A percentile compares a stretch with the other conserved stretches of the same genome.
These are phyloP conservation scores for Vulpes lagopus DNA, from an alignment of 2,113 vertebrate species.

Conservation along the genomic window DNA sequence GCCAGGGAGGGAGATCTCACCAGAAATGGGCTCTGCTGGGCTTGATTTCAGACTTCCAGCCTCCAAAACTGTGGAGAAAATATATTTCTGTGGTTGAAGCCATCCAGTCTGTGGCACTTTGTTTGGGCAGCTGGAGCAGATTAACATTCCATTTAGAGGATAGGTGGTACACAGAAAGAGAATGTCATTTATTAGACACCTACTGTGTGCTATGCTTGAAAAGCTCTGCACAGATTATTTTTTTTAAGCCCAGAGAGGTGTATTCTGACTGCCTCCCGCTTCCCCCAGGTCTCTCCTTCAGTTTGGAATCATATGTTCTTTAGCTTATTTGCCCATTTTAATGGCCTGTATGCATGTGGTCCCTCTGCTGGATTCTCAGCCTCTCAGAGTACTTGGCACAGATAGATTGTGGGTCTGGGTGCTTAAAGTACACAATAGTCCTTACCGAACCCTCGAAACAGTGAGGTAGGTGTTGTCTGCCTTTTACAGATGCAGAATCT, in stretches of 20 bases:
- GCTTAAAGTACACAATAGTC: fast-evolving
- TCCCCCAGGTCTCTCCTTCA: not conserved
- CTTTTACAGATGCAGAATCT: not conserved
- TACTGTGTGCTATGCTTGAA: no score
- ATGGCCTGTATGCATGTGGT: not conserved
- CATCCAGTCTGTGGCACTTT: no score
- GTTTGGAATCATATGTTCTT: not conserved
- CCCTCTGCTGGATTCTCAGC: no score
- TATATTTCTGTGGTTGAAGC: not conserved
- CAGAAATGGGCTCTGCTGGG: not conserved
- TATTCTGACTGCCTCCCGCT: no score
- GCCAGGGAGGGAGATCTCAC: not conserved
- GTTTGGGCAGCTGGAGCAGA: not conserved
- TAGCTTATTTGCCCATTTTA: not conserved
- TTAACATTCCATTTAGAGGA: not conserved
- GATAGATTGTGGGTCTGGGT: not conserved
- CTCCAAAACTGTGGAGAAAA: not conserved
- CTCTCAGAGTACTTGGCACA: no score
- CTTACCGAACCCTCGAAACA: not conserved
- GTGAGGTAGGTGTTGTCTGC: not conserved
- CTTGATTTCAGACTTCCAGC: not conserved
- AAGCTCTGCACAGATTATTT: not conserved
- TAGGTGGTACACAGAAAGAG: not conserved
- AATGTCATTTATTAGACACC: fast-evolving
- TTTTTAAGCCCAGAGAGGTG: not conserved